Base-by-base conservation (phyloP, 2,888 invertebrate genomes). In the Parnassius apollo region DNA sequence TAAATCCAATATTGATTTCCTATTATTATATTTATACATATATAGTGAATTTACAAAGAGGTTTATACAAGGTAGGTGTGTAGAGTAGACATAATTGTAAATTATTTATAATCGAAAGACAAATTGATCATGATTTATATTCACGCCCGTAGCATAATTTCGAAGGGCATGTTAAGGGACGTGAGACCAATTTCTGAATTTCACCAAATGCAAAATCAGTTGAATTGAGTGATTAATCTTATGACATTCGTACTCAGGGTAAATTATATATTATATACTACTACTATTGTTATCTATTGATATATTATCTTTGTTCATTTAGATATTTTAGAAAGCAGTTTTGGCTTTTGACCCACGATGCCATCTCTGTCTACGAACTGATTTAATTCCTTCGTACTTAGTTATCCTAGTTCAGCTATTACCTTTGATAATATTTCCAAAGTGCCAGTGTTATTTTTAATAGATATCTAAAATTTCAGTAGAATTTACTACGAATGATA, bases 11-110 rank as follows among this genome's bases (percentile, higher is more conserved):
- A 64, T 65, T 65, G 58, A 70, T 70, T 74, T 75, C 72, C 68
- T 64, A 35, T 35, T 35, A 35, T 71, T 69, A 70, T 66, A 69
- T 70, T 65, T 70, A 69, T 72, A 18, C 71, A 73, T 71, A 64
- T 81, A 85, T 87, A 85, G 82, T 83, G 83, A 83, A 86, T 88
- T 88, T 87, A 82, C 85, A 82, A 90, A 80, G 91, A 91, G 91
- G 91, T 92, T 91, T 88, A 91, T 91, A 92, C 91, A 91, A 92
- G 91, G 91, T 92, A 92, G 91, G 86, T 76, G 81, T 80, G 88
- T 89, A 90, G 89, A 71, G 76, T 90, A 91, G 90, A 52, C 72
- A 78, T 86, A 86, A 82, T 83, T 80, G 83, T 85, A 86, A 75
- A 79, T 82, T 83, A 76, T 82, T 84, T 81, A 76, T 78, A 83